Evolutionary conservation across 2,113 vertebrate species (phyloP), one percentile per base, ranked within the genome.

Genomic region (Nesospiza acunhae): DNA sequence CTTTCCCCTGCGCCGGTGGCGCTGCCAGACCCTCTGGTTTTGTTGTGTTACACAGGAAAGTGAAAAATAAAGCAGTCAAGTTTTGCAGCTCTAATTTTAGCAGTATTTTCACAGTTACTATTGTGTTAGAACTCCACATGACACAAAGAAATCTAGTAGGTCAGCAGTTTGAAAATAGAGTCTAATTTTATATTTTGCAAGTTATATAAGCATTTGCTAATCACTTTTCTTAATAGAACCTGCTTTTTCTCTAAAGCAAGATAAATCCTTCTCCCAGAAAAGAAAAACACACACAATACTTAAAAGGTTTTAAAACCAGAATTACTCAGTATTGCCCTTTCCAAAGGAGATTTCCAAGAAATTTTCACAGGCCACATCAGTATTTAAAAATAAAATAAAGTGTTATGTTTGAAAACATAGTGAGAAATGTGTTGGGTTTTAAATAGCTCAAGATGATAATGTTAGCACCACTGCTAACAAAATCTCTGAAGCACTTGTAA

Each of bases 151-250:
- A 91, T 95, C 86, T 92, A 96, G 96, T 94, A 96, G 95, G 96
- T 96, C 97, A 97, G 95, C 87, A 91, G 96, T 92, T 96, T 87
- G 96, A 90, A 96, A 96, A 95, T 62, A 90, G 88, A 93, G 92
- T 91, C 97, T 98, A 97, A 98, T 98, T 98, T 98, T 98, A 95
- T 94, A 96, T 94, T 95, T 93, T 49, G 91, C 87, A 81, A 92
- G 80, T 96, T 94, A 69, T 75, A 87, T 96, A 97, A 97, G 80
- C 91, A 30, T 95, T 95, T 95, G 94, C 96, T 98, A 97, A 81
- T 81, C 78, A 58, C n/a, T 68, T 47, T 68, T 68, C 52, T 81
- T 81, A 81, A 58, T 81, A 81, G n/a, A 68, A 81, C 78, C 64
- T 81, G 64, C 8, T 58, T 81, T 68, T 68, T 49, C 78, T 81